Evolutionary conservation across 2,797 vertebrate genomes (phyloP).

Genomic region (Myotis pilosus): DNA sequence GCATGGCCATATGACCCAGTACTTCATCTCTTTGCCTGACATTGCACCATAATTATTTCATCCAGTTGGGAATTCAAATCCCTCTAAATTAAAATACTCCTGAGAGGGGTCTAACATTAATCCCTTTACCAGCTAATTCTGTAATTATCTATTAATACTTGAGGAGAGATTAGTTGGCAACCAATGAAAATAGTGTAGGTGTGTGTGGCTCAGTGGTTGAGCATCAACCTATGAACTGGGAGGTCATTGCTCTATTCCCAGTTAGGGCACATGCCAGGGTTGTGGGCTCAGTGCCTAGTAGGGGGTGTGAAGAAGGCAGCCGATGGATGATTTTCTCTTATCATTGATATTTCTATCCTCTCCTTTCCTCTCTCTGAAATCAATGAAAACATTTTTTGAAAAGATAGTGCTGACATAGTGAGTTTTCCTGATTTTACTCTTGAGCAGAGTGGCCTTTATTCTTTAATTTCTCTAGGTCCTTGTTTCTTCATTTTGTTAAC

Average conservation of each 20-base stretch:
- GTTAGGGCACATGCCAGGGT: too few relatives aligned
- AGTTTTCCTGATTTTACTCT: background rate
- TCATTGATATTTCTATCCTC: too few relatives aligned
- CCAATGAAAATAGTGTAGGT: constrained; percentile 23
- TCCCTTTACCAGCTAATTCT: constrained; percentile 64
- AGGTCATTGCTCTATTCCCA: too few relatives aligned
- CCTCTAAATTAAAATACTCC: constrained; percentile 65
- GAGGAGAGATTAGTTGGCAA: constrained; percentile 34
- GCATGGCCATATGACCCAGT: background rate
- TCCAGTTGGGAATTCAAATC: constrained; percentile 58
- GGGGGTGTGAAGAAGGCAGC: too few relatives aligned
- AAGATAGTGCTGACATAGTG: background rate
- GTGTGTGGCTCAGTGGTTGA: too few relatives aligned
- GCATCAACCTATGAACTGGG: too few relatives aligned
- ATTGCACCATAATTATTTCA: constrained; percentile 40
- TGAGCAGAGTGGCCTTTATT: constrained; percentile 20
- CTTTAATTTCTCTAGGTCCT: constrained; percentile 7
- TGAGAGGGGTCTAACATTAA: constrained; percentile 59
- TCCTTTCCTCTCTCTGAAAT: too few relatives aligned
- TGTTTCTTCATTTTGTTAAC: background rate
- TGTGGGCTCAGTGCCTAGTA: too few relatives aligned
- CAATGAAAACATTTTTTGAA: too few relatives aligned
- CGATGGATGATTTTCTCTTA: too few relatives aligned
- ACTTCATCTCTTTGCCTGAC: background rate
- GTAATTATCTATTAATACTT: constrained; percentile 71